Conservation (phyloP, 2,113 vertebrate genomes). For the Pachycephala philippinensis region DNA sequence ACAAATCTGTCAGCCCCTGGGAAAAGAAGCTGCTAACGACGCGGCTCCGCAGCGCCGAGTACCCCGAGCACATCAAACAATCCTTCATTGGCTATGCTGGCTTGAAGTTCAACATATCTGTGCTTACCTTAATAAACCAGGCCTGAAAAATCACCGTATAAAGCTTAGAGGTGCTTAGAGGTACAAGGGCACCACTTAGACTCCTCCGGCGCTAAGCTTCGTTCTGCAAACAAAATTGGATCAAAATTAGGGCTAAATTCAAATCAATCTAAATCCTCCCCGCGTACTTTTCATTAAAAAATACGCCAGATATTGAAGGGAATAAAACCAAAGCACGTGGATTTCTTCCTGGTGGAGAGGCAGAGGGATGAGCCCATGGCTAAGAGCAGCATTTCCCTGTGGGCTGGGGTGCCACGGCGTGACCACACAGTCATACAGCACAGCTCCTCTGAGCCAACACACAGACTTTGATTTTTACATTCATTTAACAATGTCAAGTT, state of each 20-base stretch:
- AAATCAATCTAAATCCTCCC: background rate
- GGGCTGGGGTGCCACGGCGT: accelerated
- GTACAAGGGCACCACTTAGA: background rate
- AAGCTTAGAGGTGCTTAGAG: background rate
- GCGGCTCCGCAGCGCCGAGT: background rate
- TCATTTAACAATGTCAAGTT: background rate
- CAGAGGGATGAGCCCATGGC: background rate
- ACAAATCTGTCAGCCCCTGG: constrained; percentile 18
- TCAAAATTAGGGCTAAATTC: background rate
- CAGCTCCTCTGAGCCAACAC: background rate
- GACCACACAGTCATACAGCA: background rate
- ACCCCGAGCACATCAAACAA: constrained; percentile 26
- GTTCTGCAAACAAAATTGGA: background rate
- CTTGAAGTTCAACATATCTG: constrained; percentile 34
- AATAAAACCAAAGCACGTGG: background rate
- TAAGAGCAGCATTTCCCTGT: background rate
- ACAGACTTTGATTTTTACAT: background rate
- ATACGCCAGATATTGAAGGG: background rate
- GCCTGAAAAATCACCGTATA: background rate
- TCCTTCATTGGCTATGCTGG: constrained; percentile 52
- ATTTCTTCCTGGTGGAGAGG: background rate
- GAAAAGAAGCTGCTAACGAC: constrained; percentile 18
- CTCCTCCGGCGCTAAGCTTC: background rate
- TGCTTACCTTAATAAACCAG: constrained; percentile 30
- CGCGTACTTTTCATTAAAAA: background rate